These are phyloP conservation scores for Scaptomyza polygonia DNA, from an alignment of 2,888 invertebrate species.

Conservation along the genomic window DNA sequence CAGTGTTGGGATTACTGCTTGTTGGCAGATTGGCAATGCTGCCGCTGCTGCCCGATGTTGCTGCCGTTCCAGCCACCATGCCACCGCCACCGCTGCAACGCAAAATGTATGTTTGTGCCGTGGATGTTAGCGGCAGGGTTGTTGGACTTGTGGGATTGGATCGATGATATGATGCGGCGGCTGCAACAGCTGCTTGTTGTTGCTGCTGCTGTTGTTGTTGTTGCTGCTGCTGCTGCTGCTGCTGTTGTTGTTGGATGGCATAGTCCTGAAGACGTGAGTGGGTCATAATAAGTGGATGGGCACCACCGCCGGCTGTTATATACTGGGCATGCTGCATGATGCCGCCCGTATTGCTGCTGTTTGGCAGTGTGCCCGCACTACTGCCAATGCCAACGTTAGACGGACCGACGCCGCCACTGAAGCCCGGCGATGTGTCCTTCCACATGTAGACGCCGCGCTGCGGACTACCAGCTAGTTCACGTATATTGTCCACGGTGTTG, in stretches of 20 bases:
- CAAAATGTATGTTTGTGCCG: constrained; percentile 81
- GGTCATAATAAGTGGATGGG: constrained; percentile 82
- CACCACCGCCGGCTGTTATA: constrained; percentile 72
- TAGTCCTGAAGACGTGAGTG: constrained; percentile 82
- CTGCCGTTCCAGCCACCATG: constrained; percentile 20
- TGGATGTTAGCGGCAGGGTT: constrained; percentile 83
- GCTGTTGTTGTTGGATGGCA: constrained; percentile 73
- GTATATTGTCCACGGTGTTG: constrained; percentile 93
- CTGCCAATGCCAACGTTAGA: constrained; percentile 75
- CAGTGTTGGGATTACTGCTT: constrained; percentile 26
- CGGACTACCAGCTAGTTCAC: constrained; percentile 94
- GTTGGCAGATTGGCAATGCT: constrained; percentile 61
- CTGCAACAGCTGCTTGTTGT: constrained; percentile 66
- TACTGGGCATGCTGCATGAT: constrained; percentile 80
- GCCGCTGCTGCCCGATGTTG: constrained; percentile 59
- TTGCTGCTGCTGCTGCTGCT: constrained; percentile 67
- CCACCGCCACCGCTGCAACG: constrained; percentile 74
- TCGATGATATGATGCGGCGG: constrained; percentile 85
- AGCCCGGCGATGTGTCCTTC: constrained; percentile 91
- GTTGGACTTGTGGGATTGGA: constrained; percentile 92
- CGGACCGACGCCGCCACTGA: constrained; percentile 76
- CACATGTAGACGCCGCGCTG: constrained; percentile 92
- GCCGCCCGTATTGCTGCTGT: constrained; percentile 60
- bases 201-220: constrained; percentile 81
- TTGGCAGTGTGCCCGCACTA: constrained; percentile 83